phyloP scores from a whole-genome alignment of 1,140 invertebrate species.

The Dendrolimus kikuchii region DNA sequence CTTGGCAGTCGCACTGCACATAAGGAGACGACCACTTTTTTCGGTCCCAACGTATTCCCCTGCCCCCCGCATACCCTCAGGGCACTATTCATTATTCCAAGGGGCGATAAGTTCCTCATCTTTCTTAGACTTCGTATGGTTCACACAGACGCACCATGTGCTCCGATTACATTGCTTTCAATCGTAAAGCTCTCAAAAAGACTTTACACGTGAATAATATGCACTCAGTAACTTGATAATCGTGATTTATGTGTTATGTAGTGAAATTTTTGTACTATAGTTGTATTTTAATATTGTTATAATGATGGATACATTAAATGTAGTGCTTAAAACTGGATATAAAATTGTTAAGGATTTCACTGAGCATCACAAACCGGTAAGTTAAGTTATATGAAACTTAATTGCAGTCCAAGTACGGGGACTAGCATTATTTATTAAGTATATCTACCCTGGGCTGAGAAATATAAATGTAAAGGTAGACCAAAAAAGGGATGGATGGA shows the following conservation, averaged over 20 bases:
- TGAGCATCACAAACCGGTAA: constrained; percentile 54
- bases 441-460: no score
- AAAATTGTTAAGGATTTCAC: constrained; percentile 60
- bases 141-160: constrained; percentile 42
- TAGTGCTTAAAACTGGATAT: constrained; percentile 56
- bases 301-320: constrained; percentile 55
- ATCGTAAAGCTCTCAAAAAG: constrained; percentile 3
- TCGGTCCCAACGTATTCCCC: constrained; percentile 54
- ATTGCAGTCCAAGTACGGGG: no score
- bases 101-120: no score
- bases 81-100: constrained; percentile 4
- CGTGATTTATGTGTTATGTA: neutral
- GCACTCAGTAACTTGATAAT: constrained; percentile 1
- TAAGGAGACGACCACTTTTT: constrained; percentile 58
- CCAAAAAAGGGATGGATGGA: no score
- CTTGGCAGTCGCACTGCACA: constrained; percentile 27
- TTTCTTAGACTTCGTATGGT: no score
- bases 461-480: no score
- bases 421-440: no score
- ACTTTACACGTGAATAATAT: constrained; percentile 3
- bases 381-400: constrained; percentile 18
- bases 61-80: constrained; percentile 47
- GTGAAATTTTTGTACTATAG: neutral
- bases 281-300: neutral
- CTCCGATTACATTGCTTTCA: constrained; percentile 10